A percentile compares a stretch with the other conserved stretches of the same genome.
Evolutionary conservation across 2,797 vertebrate genomes (phyloP).

Genomic region (Strix occidentalis): DNA sequence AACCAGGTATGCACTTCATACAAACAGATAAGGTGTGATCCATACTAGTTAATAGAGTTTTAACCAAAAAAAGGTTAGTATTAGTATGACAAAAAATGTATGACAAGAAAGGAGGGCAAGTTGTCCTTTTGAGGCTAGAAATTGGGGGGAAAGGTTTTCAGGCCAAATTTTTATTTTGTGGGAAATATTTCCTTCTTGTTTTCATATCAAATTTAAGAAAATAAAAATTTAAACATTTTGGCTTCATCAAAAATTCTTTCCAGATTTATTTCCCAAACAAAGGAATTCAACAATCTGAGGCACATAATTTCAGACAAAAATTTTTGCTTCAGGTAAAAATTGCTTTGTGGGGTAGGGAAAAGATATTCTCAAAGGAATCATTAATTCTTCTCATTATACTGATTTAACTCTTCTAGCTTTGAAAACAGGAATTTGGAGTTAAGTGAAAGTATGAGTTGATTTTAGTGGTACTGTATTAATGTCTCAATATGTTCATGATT

Average conservation of each 20-base stretch:
- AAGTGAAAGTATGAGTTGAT: neutral
- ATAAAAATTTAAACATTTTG: neutral
- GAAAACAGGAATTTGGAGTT: neutral
- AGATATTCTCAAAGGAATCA: neutral
- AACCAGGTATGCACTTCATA: neutral
- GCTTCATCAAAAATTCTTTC: neutral
- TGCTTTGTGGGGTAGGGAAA: neutral
- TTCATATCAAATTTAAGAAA: neutral
- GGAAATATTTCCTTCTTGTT: neutral
- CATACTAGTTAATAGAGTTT: neutral
- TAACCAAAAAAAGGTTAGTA: neutral
- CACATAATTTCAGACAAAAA: neutral
- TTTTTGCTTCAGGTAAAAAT: neutral
- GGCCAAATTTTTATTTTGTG: neutral
- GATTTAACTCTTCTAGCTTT: neutral
- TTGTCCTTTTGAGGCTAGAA: neutral
- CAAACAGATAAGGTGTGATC: neutral
- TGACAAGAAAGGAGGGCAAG: neutral
- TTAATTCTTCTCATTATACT: neutral
- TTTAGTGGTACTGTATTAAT: neutral
- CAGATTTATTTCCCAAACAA: neutral
- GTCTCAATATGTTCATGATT: neutral
- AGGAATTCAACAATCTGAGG: neutral
- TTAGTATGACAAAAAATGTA: neutral
- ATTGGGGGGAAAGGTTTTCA: neutral